Evolutionary conservation across 2,113 vertebrate genomes (phyloP), one percentile per base, ranked within the genome.

Genomic region (Gnathonemus longibarbis): DNA sequence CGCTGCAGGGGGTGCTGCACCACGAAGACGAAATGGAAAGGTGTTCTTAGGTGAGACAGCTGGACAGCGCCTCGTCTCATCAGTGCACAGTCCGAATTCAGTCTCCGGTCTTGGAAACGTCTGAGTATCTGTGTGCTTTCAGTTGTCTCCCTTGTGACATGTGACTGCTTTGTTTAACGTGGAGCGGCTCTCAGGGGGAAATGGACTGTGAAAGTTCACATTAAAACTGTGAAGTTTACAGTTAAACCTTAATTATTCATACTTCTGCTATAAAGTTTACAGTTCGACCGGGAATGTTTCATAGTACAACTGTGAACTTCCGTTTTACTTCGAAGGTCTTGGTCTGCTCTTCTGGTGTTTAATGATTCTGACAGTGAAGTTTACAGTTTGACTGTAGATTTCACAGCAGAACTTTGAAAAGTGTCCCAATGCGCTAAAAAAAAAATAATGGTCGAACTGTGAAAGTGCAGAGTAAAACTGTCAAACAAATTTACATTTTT

Each of bases 1-100:
- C 91, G 98, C 98, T 90, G 97, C 98, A 93, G 98, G 96, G 93
- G 98, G 98, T 58, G 96, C 97, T 91, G 95, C 97, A 93, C 97
- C 97, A 89, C 97, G 97, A 96, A 95, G 97, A 92, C 97, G 96
- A 94, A 99, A 98, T 91, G 96, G 97, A 92, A 98, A 98, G 96
- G 95, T 99, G 91, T 98, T 98, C 96, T 96, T 99, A 96, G 98
- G 98, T 97, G 93, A 93, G 93, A 45, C 35, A 21, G 7, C 39
- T 83, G 17, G 17, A 45, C 15, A 83, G 7, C 15, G 0, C 17
- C 2, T 5, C 53, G 0, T 19, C n/a, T 2, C 1, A 66, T 3
- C 24, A 4, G 62, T 9, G 17, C 39, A 7, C 15, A 4, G 21
- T 11, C 21, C 8, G 19, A 31, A 42, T 58, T 88, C 87, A 45